These are phyloP conservation scores for Sinopyrophorus schimmeli DNA, from an alignment of 2,888 invertebrate species.

Conservation along the genomic window DNA sequence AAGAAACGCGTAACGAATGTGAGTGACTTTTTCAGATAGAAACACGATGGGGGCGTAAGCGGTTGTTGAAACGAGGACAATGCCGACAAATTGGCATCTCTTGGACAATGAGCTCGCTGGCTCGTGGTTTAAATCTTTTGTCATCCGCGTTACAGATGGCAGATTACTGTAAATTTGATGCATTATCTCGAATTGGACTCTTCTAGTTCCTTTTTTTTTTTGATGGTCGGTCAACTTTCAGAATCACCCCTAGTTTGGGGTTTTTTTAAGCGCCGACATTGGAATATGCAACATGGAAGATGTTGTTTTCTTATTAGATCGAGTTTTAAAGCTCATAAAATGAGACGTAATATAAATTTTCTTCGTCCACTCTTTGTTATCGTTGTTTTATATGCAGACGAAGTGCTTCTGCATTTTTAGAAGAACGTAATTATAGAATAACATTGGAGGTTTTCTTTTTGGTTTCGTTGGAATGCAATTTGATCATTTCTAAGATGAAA, in stretches of 20 bases:
- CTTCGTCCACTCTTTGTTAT: conserved; percentile 4
- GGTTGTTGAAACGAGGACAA: conserved; percentile 31
- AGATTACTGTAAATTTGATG: conserved; percentile 31
- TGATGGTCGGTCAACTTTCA: no score
- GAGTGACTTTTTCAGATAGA: conserved; percentile 23
- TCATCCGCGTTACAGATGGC: conserved; percentile 30
- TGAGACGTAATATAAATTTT: conserved; percentile 13
- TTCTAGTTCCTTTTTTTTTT: conserved; percentile 2
- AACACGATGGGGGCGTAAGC: conserved; percentile 21
- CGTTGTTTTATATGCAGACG: background rate
- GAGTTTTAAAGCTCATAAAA: conserved; percentile 19
- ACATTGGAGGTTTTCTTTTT: background rate
- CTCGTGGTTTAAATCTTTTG: conserved; percentile 30
- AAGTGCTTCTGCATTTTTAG: background rate
- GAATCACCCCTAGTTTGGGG: conserved; percentile 5
- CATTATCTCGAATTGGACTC: conserved; percentile 28
- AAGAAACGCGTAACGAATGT: conserved; percentile 20
- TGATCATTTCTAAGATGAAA: conserved; percentile 6
- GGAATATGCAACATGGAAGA: background rate
- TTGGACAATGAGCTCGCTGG: conserved; percentile 30
- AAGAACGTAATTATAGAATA: conserved; percentile 6
- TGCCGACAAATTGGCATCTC: conserved; percentile 31
- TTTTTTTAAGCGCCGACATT: background rate
- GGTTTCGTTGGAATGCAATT: background rate
- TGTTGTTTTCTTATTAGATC: conserved; percentile 20